phyloP scores from a whole-genome alignment of 2,888 invertebrate genomes.

The Acleris sparsana region DNA sequence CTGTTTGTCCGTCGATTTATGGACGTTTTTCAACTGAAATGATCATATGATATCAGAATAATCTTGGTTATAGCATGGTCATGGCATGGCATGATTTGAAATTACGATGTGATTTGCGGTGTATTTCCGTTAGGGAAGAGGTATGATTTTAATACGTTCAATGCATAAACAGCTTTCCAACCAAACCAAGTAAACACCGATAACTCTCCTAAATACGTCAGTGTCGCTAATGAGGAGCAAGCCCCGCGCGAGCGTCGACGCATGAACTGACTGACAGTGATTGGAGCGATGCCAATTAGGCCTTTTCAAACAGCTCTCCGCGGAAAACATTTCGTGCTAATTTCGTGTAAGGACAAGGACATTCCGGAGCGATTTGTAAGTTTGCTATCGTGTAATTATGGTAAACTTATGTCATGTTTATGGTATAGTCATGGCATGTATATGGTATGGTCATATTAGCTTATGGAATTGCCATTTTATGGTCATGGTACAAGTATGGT shows the following conservation, averaged over 20 bases:
- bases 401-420: too few species aligned
- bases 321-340: conserved; percentile 28
- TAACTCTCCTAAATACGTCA: conserved; percentile 24
- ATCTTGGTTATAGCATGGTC: too few species aligned
- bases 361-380: conserved; percentile 4
- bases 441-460: too few species aligned
- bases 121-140: too few species aligned
- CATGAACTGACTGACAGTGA: conserved; percentile 34
- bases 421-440: too few species aligned
- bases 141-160: too few species aligned
- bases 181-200: conserved; percentile 8
- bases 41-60: too few species aligned
- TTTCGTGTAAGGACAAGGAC: conserved; percentile 17
- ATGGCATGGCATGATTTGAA: neutral
- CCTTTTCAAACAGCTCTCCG: conserved; percentile 33
- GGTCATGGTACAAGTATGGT: too few species aligned
- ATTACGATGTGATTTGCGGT: neutral
- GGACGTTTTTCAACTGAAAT: too few species aligned
- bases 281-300: conserved; percentile 36
- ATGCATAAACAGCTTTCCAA: neutral
- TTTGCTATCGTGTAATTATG: too few species aligned
- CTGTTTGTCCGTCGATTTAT: too few species aligned
- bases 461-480: too few species aligned
- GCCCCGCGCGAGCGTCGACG: conserved; percentile 25
- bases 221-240: conserved; percentile 32